Percentiles rank a stretch among this genome's conserved stretches.
Conservation (phyloP, 2,888 invertebrate genomes). For the Coremacera marginata region DNA sequence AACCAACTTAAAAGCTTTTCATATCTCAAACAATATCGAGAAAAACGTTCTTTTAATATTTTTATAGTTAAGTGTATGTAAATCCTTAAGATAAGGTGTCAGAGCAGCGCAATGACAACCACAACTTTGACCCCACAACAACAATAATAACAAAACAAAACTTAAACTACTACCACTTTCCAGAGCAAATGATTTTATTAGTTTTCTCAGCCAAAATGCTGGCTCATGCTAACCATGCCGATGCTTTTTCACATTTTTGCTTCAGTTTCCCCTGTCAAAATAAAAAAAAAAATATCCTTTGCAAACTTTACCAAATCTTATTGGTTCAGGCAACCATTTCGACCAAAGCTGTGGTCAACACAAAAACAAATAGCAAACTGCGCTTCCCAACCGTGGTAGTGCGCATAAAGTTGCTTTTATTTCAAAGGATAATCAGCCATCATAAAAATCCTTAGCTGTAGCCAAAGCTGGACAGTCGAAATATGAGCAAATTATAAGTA, state of each 20-base stretch:
- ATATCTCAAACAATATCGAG: no score
- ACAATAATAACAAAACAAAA: slow-evolving; percentile 37
- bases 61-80: slow-evolving; percentile 55
- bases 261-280: background rate
- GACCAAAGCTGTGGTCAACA: slow-evolving; percentile 32
- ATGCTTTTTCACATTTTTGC: background rate
- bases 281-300: background rate
- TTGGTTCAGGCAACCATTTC: slow-evolving; percentile 48
- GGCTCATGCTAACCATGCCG: slow-evolving; percentile 53
- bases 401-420: background rate
- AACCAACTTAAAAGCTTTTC: no score
- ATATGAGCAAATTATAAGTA: background rate
- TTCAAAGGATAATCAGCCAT: slow-evolving; percentile 37
- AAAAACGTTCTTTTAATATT: no score
- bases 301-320: slow-evolving; percentile 42
- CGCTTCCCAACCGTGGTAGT: background rate
- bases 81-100: slow-evolving; percentile 66
- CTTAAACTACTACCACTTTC: slow-evolving; percentile 3
- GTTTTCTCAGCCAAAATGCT: slow-evolving; percentile 52
- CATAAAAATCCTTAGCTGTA: slow-evolving; percentile 20
- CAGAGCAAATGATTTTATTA: slow-evolving; percentile 57
- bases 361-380: slow-evolving; percentile 36
- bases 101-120: slow-evolving; percentile 65
- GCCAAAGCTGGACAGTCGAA: slow-evolving; percentile 26
- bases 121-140: slow-evolving; percentile 55